phyloP scores from a whole-genome alignment of 2,113 vertebrate genomes.

The Poeciliopsis prolifica region DNA sequence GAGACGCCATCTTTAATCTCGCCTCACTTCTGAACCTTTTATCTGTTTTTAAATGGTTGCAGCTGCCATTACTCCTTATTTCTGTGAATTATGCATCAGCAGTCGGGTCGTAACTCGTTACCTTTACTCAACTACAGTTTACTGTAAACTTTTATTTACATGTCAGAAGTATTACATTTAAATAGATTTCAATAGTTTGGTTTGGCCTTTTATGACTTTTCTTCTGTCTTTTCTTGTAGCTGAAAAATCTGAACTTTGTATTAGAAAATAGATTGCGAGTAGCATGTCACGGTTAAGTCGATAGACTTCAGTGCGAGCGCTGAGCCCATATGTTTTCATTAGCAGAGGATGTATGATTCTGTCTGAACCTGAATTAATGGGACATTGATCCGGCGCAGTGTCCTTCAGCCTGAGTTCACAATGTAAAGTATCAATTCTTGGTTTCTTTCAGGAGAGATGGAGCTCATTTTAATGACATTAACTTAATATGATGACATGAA shows the following conservation, averaged over 20 bases:
- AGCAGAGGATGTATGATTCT: background rate
- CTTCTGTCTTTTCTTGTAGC: background rate
- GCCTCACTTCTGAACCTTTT: too few species aligned
- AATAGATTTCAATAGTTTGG: background rate
- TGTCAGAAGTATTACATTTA: background rate
- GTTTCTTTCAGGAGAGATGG: background rate
- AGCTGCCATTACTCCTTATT: background rate
- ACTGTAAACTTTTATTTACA: too few species aligned
- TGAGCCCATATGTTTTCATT: conserved; percentile 5
- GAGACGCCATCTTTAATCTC: too few species aligned
- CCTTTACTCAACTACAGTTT: too few species aligned
- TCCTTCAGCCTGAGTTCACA: conserved; percentile 19
- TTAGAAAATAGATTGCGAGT: background rate
- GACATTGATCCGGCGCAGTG: conserved; percentile 31
- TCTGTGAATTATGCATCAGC: background rate
- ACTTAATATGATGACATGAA: background rate
- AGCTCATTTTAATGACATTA: background rate
- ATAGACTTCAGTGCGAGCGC: background rate
- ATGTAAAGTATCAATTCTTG: background rate
- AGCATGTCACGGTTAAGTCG: background rate
- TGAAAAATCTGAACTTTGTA: background rate
- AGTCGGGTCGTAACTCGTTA: too few species aligned
- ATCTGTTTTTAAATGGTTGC: too few species aligned
- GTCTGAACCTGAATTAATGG: conserved; percentile 39
- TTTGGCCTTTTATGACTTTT: background rate